Conservation (phyloP, 2,113 vertebrate species). For the Anthoscopus minutus region DNA sequence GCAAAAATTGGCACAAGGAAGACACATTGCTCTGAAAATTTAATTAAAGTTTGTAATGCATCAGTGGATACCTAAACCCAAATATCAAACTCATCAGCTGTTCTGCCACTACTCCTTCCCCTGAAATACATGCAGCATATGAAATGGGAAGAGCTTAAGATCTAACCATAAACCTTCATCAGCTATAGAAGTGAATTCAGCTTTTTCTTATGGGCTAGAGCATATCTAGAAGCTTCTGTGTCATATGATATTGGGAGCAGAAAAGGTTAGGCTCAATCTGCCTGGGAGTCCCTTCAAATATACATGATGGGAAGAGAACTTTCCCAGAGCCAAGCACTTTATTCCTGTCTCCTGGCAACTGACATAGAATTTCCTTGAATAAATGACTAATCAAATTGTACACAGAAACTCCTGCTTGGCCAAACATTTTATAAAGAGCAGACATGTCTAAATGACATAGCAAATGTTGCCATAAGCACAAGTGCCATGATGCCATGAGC, state of each 20-base stretch:
- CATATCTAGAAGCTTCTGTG: neutral
- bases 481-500: neutral
- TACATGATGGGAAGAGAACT: neutral
- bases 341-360: neutral
- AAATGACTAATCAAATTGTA: conserved; percentile 11
- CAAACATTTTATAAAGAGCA: neutral
- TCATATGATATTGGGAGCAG: neutral
- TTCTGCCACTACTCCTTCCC: neutral
- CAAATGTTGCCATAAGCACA: neutral
- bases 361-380: neutral
- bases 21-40: conserved; percentile 37
- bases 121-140: neutral
- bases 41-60: conserved; percentile 65
- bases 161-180: neutral
- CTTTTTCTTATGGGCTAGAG: neutral
- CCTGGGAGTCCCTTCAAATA: neutral
- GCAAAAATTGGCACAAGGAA: conserved; percentile 49
- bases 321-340: neutral
- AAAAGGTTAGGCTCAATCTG: neutral
- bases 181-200: neutral
- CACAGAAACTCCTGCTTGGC: neutral
- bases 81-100: neutral
- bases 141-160: neutral
- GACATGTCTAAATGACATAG: neutral
- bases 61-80: conserved; percentile 14